Base-by-base conservation (phyloP, 2,888 invertebrate genomes). In the Drepana falcataria region DNA sequence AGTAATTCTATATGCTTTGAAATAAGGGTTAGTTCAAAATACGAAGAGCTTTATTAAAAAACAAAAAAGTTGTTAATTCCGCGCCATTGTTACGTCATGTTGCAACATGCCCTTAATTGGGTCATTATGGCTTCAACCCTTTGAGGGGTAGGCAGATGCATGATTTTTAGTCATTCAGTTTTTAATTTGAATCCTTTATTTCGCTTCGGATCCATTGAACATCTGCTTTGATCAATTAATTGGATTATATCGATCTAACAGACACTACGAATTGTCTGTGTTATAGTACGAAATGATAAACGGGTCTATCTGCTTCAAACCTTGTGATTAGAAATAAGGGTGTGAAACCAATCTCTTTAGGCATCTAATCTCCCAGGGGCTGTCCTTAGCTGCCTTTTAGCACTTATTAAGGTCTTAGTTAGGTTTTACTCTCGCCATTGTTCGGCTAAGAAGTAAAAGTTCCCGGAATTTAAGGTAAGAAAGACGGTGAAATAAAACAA, bases 131-230 rank as follows among this genome's bases (percentile, higher is more conserved):
- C 68, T 64, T 64, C 72, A 73, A 72, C 70, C 77, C 69, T 72
- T 75, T 68, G 61, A 67, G 72, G 71, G 68, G 58, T 64, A 66
- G 77, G 81, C 89, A 90, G 87, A 89, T 90, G 89, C 69, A 78
- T 83, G 85, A 85, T 82, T 84, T 83, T 76, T 69, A 75, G 78
- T 75, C 81, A 76, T 79, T 70, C 66, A 73, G 72, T 70, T 74
- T 73, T 81, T 84, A 81, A 86, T 84, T 81, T 77, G 73, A 66
- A 61, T 69, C 71, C 71, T 80, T 74, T 65, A 69, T 73, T 73
- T 75, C 68, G 65, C 73, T 68, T 67, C 2, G 34, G 1, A 6
- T 44, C 44, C 69, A 71, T 69, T 58, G 59, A 71, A 70, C 81
- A 81, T 73, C 79, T 81, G 81, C 63, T 65, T 60, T 40, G 37